Base-by-base conservation (phyloP, 37 sponge, comb jelly and placozoan genomes). In the Hexactinellida sp. region DNA sequence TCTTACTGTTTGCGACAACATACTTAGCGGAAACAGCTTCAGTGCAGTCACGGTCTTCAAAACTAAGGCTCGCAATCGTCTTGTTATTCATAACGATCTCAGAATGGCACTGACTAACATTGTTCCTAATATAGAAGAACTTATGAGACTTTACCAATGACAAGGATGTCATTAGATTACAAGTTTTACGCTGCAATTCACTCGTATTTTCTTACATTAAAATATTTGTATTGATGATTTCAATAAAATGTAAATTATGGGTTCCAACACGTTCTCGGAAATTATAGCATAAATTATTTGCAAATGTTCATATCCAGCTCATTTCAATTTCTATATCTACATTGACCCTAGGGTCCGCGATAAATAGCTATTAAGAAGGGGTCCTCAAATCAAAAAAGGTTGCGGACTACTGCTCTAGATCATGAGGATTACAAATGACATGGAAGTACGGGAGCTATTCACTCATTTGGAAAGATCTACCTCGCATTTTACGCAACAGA, bases 1-100 rank as follows among this genome's bases (percentile, higher is more conserved):
- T 63, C 25, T 63, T 63, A 32, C 76, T 23, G 76, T 63, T 63
- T 63, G 34, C 76, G 13, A 63, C 76, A 63, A 63, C 76, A 3
- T 63, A 63, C 76, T 63, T 63, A 63, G 76, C 76, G 76, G 76
- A 63, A 63, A 63, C 76, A 63, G 76, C 76, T 63, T 63, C 76
- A 63, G 76, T 63, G 76, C 76, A 32, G 76, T 63, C 76, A 63
- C 76, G 3, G 34, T 32, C 3, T 21, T 63, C 76, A 63, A 63
- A 63, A 63, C 76, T 63, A 63, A 63, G 76, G 76, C 25, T 63
- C 34, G 76, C 25, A 63, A 63, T 63, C 76, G 76, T 32, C 76
- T 63, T 63, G 76, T 63, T 23, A 63, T 63, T 63, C 76, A 63
- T 23, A 63, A 63, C 76, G 76, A 63, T 63, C 76, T 63, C 76